Conservation (phyloP, 2,888 invertebrate species). For the Callimorpha dominula region DNA sequence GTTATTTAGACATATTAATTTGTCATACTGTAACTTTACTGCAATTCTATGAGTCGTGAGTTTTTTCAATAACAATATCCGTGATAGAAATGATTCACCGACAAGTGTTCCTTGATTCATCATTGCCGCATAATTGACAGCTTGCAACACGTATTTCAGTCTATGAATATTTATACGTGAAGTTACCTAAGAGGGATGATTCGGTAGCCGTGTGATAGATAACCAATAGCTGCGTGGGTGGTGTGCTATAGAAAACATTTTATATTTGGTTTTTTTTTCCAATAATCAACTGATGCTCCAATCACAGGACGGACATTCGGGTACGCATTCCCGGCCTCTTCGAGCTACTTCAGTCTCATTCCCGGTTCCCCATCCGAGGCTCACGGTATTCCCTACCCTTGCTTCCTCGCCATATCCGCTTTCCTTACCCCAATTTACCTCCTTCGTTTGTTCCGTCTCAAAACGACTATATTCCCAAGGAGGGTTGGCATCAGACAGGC, state of each 20-base stretch:
- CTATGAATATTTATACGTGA: not conserved
- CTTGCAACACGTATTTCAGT: constrained; percentile 6
- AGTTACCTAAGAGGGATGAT: constrained; percentile 1
- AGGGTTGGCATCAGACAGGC: no score
- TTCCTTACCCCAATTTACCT: no score
- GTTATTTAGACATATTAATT: not conserved
- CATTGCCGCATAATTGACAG: not conserved
- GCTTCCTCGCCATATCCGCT: no score
- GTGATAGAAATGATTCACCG: not conserved
- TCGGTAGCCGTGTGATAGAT: not conserved
- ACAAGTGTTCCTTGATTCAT: not conserved
- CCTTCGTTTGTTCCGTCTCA: no score
- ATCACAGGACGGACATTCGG: no score
- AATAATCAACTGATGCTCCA: no score
- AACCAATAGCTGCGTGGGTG: not conserved
- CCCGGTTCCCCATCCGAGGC: no score
- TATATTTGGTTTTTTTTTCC: not conserved
- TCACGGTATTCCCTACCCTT: no score
- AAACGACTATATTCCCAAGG: no score
- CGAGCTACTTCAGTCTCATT: no score
- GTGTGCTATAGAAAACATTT: not conserved
- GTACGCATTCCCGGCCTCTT: no score
- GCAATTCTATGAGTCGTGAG: not conserved
- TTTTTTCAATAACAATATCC: not conserved
- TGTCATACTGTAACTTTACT: not conserved